Base-by-base conservation (phyloP, 2,113 vertebrate genomes). In the Physeter macrocephalus region DNA sequence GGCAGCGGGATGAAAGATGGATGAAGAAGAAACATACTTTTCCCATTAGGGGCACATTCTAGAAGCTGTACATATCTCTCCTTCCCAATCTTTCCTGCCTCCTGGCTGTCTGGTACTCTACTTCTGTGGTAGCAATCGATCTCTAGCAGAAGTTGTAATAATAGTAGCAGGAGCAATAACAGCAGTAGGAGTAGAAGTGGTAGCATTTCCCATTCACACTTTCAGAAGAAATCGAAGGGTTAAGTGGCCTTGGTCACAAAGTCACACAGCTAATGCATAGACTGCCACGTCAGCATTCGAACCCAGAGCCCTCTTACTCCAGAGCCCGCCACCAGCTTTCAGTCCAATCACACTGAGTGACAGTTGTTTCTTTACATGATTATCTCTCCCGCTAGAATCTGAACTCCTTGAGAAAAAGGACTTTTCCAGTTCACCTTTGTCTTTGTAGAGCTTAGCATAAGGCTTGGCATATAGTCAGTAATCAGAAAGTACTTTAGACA, bases 161-260 rank as follows among this genome's bases (percentile, higher is more conserved):
- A 31, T 12, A 59, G 4, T 8, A 39, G 49, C 34, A 49, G 29
- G 15, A 59, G 34, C 43, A 46, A 31, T 6, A 1, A 64, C 10
- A 39, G 27, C 14, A 36, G 4, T 1, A 64, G 25, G 14, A 80
- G 49, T 31, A 64, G 34, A 34, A 57, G 0, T 23, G 62, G 36
- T 41, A 23, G 77, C 52, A 57, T 85, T 81, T 90, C n/a, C 13
- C 2, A 59, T 85, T 69, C 21, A 36, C 11, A 67, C 13, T 92
- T 93, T 97, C 27, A 80, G 62, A 81, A 85, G 49, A 88, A 66
- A 39, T 62, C 12, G 31, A 69, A 94, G 82, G 36, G 4, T 41
- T 75, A 17, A 49, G 34, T 34, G 36, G 64, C 31, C 25, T 57
- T 67, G n/a, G 43, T 39, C 31, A 34, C 54, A 8, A 36, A 31